These are phyloP conservation scores for Calliphora vomitoria DNA, from an alignment of 2,888 invertebrate species.

Conservation along the genomic window DNA sequence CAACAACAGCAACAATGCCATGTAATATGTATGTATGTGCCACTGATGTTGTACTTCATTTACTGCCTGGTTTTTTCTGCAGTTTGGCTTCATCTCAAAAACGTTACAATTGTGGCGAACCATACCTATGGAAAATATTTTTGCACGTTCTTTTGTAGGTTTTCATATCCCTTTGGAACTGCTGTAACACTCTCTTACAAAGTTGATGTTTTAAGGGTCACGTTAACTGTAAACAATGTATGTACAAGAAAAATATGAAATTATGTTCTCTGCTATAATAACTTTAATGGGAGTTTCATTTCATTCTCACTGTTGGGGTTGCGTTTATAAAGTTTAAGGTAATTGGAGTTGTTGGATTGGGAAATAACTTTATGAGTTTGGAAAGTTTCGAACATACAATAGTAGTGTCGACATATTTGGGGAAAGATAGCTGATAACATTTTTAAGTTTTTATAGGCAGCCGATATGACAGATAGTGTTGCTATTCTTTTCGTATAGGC, in stretches of 20 bases:
- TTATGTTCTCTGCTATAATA: slow-evolving; percentile 26
- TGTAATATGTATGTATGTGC: not conserved
- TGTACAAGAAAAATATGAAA: slow-evolving; percentile 28
- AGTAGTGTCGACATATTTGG: too few relatives aligned
- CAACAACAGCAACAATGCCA: slow-evolving; percentile 22
- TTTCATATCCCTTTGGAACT: slow-evolving; percentile 14
- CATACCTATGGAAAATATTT: slow-evolving; percentile 32
- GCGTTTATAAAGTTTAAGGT: not conserved
- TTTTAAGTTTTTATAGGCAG: too few relatives aligned
- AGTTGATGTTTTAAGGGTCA: slow-evolving; percentile 50
- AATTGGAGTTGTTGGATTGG: too few relatives aligned
- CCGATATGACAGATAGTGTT: too few relatives aligned
- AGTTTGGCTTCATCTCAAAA: slow-evolving; percentile 2
- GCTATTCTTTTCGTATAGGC: too few relatives aligned
- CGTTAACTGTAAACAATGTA: slow-evolving; percentile 30
- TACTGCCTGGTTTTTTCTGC: not conserved
- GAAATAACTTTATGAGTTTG: too few relatives aligned
- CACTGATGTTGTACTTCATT: slow-evolving; percentile 28
- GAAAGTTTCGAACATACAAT: too few relatives aligned
- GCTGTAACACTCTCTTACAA: not conserved
- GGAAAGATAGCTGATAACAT: too few relatives aligned
- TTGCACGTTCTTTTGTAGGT: not conserved
- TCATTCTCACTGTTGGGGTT: not conserved
- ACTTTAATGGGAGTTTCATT: slow-evolving; percentile 2
- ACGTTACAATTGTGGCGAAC: slow-evolving; percentile 58